Base-by-base conservation (phyloP, 2,797 vertebrate species). In the Limosa lapponica region DNA sequence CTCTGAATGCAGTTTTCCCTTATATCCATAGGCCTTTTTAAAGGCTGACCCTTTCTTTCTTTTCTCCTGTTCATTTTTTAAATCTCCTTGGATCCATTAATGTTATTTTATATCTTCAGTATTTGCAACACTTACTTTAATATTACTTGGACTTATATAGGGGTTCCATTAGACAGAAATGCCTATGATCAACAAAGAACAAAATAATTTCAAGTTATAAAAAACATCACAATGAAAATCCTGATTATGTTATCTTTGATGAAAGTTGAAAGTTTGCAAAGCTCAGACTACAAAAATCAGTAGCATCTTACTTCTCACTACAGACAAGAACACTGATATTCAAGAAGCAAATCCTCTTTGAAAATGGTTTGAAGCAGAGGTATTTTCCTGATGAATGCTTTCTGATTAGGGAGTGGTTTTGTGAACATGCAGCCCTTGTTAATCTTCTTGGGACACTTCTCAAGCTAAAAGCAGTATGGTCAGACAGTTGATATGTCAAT, bases 401-500 rank as follows among this genome's bases (percentile, higher is more conserved):
- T 93, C n/a, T 90, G 59, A 87, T 92, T 82, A 89, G 55, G 71
- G 75, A 78, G 88, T 71, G 46, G 23, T 36, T 95, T 84, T 79
- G 32, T 91, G 87, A 87, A 80, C 30, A 70, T 43, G 44, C 19
- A 87, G 41, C 52, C 75, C 84, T 67, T 80, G 75, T 70, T 95
- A 91, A 89, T 90, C 64, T 95, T 89, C 64, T 74, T 80, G 87
- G 87, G 74, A 94, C 72, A 91, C 25, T 91, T 94, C 86, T 91
- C 44, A 95, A 67, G 44, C 93, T 96, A 96, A 97, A 97, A 95
- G 87, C 69, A 52, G 72, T 81, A 85, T 59, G 72, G 94, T 96
- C 87, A 82, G 95, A 96, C 89, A 96, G 93, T 92, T 95, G 90
- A 96, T 95, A 92, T 93, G 95, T 93, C 93, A 96, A 89, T 95